Evolutionary conservation across 2,888 invertebrate genomes (phyloP), one percentile per base, ranked within the genome.

Genomic region (Melolontha melolontha): DNA sequence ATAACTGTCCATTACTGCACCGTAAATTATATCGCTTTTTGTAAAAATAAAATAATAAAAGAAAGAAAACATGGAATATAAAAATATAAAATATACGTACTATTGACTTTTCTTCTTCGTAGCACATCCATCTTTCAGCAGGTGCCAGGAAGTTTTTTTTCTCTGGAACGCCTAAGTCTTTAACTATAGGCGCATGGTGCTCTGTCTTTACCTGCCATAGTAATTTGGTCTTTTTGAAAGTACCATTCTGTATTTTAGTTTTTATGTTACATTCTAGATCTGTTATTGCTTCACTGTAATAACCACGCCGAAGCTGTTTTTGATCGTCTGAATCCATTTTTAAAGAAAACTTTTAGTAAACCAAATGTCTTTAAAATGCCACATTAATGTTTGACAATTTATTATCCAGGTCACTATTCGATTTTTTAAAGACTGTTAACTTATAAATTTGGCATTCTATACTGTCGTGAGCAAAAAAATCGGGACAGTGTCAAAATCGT

Each of bases 91-190:
- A 22, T 51, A 40, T 64, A 82, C 86, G 83, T 78, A 89, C 90
- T 75, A 90, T 86, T 29, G 86, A 86, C 49, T 87, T 86, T 75
- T 90, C 90, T 73, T 87, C 88, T 50, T 85, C 85, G 70, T 88
- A 89, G 0, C 86, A 87, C 65, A 89, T 88, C 90, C 90, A 90
- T 71, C 90, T 82, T 50, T 89, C 88, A 0, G 89, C 89, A 0
- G 89, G 88, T 10, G 89, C 83, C 7, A 90, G 80, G 7, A 85
- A 76, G 68, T 85, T 84, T 0, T 84, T 80, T 68, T 81, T 84
- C 44, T 83, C 80, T 0, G 86, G 85, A 69, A 83, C 83, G 0
- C 84, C 84, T 17, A 88, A 74, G 2, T 86, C 83, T 44, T 82
- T 79, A 40, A 89, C 74, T 64, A 85, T 84, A 0, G 89, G 88